phyloP scores from a whole-genome alignment of 1,140 invertebrate genomes.

The Caenorhabditis tropicalis region DNA sequence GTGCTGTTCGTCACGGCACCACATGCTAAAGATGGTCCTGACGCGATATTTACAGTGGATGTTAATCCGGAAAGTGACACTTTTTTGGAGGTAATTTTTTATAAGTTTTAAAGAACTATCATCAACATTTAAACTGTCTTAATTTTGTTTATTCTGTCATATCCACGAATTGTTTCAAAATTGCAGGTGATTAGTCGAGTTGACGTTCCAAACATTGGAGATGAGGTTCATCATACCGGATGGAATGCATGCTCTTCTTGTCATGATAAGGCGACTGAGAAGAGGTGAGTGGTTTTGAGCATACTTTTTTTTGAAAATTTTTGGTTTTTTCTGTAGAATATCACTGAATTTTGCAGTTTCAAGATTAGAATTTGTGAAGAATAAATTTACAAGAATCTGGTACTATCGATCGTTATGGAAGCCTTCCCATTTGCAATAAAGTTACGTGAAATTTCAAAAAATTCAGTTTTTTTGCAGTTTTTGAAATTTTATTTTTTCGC shows the following conservation, averaged over 20 bases:
- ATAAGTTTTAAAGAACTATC: background rate
- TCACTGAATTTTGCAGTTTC: too few species aligned
- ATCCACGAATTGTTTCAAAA: constrained; percentile 21
- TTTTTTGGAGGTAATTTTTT: constrained; percentile 80
- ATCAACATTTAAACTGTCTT: too few species aligned
- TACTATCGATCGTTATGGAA: too few species aligned
- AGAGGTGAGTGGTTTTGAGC: too few species aligned
- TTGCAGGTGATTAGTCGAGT: constrained; percentile 85
- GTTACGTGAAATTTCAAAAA: too few species aligned
- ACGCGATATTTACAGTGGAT: constrained; percentile 89
- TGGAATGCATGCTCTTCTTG: constrained; percentile 97
- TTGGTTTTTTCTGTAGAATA: too few species aligned
- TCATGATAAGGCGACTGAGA: constrained; percentile 77
- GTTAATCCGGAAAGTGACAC: constrained; percentile 85
- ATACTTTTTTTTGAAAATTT: too few species aligned
- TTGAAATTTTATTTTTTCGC: background rate
- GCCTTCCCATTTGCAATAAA: too few species aligned
- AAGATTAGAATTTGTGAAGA: too few species aligned
- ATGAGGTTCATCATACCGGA: constrained; percentile 92
- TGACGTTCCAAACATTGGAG: constrained; percentile 80
- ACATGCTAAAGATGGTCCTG: constrained; percentile 71
- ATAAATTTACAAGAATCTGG: too few species aligned
- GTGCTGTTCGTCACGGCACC: constrained; percentile 57
- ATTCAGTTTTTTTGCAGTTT: too few species aligned
- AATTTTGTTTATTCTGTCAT: too few species aligned